A percentile compares a stretch with the other conserved stretches of the same genome.
These are phyloP conservation scores for Lampropteryx suffumata DNA, from an alignment of 2,888 invertebrate genomes.

Conservation along the genomic window DNA sequence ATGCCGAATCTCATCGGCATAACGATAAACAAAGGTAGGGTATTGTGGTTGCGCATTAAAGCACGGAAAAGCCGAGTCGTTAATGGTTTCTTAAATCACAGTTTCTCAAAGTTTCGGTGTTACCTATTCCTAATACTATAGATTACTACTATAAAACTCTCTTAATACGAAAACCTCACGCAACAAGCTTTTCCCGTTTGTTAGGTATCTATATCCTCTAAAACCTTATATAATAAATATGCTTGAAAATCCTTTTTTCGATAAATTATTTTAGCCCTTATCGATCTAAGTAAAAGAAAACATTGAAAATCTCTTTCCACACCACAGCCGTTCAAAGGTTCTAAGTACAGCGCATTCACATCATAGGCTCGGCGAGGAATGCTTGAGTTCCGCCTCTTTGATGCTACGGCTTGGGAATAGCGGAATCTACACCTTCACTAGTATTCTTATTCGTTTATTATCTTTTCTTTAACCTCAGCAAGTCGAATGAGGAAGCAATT, in stretches of 20 bases:
- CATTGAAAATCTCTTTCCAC: slow-evolving; percentile 31
- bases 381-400: slow-evolving; percentile 72
- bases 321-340: slow-evolving; percentile 57
- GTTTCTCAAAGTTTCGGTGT: slow-evolving; percentile 28
- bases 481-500: too few relatives aligned
- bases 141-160: too few relatives aligned
- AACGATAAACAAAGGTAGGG: slow-evolving; percentile 43
- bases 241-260: too few relatives aligned
- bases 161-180: too few relatives aligned
- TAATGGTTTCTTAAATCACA: slow-evolving; percentile 52
- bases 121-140: too few relatives aligned
- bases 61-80: slow-evolving; percentile 38
- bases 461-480: too few relatives aligned
- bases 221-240: too few relatives aligned
- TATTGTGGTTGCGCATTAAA: slow-evolving; percentile 42
- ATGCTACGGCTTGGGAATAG: slow-evolving; percentile 52
- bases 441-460: too few relatives aligned
- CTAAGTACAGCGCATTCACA: slow-evolving; percentile 62
- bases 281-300: slow-evolving; percentile 9
- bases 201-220: too few relatives aligned
- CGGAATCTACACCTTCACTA: slow-evolving; percentile 44
- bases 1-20: slow-evolving; percentile 35
- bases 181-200: too few relatives aligned
- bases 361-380: slow-evolving; percentile 56
- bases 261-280: too few relatives aligned